Percentiles rank a stretch among this genome's conserved stretches.
Conservation (phyloP, 2,113 vertebrate species). For the Morone saxatilis region DNA sequence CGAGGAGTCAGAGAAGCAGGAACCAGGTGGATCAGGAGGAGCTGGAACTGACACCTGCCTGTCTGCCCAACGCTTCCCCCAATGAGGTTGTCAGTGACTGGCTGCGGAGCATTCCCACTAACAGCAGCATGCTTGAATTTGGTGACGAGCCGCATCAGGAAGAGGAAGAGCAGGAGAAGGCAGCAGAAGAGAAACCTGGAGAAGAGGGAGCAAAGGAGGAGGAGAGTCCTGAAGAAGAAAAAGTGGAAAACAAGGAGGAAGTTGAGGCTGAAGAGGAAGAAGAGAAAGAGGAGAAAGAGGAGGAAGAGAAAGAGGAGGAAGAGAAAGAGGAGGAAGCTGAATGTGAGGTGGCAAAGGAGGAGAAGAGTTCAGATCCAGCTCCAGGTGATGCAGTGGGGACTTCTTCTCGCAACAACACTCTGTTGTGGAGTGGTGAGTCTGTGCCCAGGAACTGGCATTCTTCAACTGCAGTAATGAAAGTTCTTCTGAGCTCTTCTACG, state of each 20-base stretch:
- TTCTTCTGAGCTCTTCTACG: slow-evolving; percentile 84
- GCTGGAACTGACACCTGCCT: slow-evolving; percentile 75
- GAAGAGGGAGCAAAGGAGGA: slow-evolving; percentile 38
- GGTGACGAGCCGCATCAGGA: slow-evolving; percentile 67
- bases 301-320: slow-evolving; percentile 44
- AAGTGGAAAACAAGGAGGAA: neutral
- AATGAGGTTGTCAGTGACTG: slow-evolving; percentile 92
- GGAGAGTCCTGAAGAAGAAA: slow-evolving; percentile 20
- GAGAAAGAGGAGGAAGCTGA: slow-evolving; percentile 28
- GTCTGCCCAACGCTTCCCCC: slow-evolving; percentile 89
- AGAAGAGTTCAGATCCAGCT: slow-evolving; percentile 35
- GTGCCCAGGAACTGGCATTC: slow-evolving; percentile 81
- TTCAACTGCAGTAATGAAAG: slow-evolving; percentile 89
- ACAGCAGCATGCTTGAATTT: slow-evolving; percentile 80
- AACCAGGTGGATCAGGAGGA: slow-evolving; percentile 32
- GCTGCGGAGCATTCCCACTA: slow-evolving; percentile 89
- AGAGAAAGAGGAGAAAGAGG: slow-evolving; percentile 45
- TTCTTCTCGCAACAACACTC: neutral
- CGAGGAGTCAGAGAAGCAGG: slow-evolving; percentile 52
- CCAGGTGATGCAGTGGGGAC: neutral
- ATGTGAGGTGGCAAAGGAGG: slow-evolving; percentile 6
- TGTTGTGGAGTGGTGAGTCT: slow-evolving; percentile 17
- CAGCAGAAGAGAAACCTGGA: slow-evolving; percentile 32
- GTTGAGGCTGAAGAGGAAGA: slow-evolving; percentile 46
- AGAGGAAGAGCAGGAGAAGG: slow-evolving; percentile 3